These are phyloP conservation scores for Chionodraco myersi DNA, from an alignment of 2,113 vertebrate species.

Conservation along the genomic window DNA sequence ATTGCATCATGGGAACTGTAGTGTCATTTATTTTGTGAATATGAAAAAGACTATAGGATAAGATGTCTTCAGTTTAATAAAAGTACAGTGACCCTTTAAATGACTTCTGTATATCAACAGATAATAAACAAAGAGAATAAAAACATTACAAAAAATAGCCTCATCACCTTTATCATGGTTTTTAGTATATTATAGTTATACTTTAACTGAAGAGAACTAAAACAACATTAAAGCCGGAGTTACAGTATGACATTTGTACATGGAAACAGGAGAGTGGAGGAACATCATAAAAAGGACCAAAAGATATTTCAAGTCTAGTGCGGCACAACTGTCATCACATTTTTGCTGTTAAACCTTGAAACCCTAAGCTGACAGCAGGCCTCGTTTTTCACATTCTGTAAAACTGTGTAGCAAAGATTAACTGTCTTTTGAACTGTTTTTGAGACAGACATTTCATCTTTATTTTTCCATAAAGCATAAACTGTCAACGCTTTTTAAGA, in stretches of 20 bases:
- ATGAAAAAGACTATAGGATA: background rate
- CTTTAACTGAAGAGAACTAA: too few species aligned
- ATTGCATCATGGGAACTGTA: background rate
- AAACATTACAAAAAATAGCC: background rate
- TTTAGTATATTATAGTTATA: background rate
- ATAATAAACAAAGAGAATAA: background rate
- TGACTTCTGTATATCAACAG: background rate
- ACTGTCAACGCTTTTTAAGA: background rate
- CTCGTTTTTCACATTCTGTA: background rate
- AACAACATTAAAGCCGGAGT: too few species aligned
- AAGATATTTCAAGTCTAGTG: background rate
- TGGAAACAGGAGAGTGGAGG: background rate
- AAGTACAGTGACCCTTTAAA: background rate
- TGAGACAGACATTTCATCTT: background rate
- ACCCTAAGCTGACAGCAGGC: slow-evolving; percentile 1
- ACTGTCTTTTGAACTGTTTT: background rate
- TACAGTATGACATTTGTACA: background rate
- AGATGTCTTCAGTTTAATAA: background rate
- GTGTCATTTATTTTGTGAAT: too few species aligned
- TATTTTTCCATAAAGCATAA: slow-evolving; percentile 5
- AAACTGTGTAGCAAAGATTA: background rate
- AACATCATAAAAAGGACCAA: background rate
- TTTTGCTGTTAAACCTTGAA: background rate
- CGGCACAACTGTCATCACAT: slow-evolving; percentile 6
- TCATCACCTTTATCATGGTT: background rate